Percentiles rank a stretch among this genome's conserved stretches.
These are phyloP conservation scores for Tridacna crocea DNA, from an alignment of 2,888 invertebrate genomes.

Conservation along the genomic window DNA sequence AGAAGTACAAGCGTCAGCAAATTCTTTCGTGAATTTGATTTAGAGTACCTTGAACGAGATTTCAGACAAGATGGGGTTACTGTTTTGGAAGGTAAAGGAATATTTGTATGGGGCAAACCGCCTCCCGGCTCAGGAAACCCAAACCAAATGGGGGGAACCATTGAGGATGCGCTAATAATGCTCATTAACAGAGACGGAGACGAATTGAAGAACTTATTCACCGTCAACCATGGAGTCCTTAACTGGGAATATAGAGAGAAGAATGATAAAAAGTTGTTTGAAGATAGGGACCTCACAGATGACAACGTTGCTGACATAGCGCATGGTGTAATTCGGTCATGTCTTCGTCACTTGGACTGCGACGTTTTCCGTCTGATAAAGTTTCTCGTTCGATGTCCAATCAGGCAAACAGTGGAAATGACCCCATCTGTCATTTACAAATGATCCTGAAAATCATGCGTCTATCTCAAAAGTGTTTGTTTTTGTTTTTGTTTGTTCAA, in stretches of 20 bases:
- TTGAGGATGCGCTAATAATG: not conserved
- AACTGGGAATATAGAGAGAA: too few species aligned
- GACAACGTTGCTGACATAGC: not conserved
- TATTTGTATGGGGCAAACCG: constrained; percentile 11
- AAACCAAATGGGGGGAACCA: constrained; percentile 1
- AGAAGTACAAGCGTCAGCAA: not conserved
- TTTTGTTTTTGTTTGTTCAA: too few species aligned
- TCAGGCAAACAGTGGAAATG: too few species aligned
- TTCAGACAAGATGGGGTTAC: not conserved
- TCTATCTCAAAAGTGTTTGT: too few species aligned
- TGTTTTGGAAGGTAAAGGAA: not conserved
- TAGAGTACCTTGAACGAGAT: not conserved
- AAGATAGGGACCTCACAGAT: too few species aligned
- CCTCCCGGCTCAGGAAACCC: not conserved
- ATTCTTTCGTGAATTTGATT: not conserved
- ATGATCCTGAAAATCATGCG: too few species aligned
- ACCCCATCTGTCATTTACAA: too few species aligned
- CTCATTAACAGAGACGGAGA: not conserved
- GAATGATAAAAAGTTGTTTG: too few species aligned
- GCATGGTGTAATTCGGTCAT: not conserved
- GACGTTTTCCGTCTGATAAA: not conserved
- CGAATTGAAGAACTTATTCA: too few species aligned
- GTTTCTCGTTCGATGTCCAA: not conserved
- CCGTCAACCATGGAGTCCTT: not conserved
- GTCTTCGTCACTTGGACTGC: not conserved